Evolutionary conservation across 2,888 invertebrate species (phyloP), one percentile per base, ranked within the genome.

Genomic region (Melanchra persicariae): DNA sequence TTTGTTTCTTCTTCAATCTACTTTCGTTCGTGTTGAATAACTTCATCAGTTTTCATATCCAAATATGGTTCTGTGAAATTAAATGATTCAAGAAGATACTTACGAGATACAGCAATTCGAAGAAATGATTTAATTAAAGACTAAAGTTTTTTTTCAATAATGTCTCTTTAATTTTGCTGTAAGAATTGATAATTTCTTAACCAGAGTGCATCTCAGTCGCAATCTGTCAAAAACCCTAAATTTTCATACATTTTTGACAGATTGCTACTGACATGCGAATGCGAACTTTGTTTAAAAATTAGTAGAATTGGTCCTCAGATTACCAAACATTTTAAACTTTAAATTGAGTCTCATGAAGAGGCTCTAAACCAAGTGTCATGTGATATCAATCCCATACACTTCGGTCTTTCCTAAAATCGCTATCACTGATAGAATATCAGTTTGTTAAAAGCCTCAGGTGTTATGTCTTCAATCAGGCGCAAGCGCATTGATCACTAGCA

Each of bases 401-500:
- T 45, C 19, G 6, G 6, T 19, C 45, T 19, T 45, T 45, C 9
- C 15, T 4, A 40, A 15, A 40, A 40, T 40, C 19, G 19, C 19
- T 45, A 45, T 15, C 40, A 15, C 40, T 40, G 15, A 40, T 15
- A 52, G 5, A 52, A 7, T 54, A 30, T 30, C 30, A 54, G n/a
- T n/a, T n/a, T n/a, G n/a, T 9, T 30, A 19, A 22, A 7, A 17
- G 2, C 12, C 8, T 15, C 1, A 12, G 37, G 37, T 37, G 15
- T n/a, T n/a, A n/a, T n/a, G n/a, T 49, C 30, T 12, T 43, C 52
- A 55, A 63, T 47, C 51, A 65, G 10, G 47, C 61, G 12, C 55
- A 68, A 57, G n/a, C 54, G 22, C 77, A 59, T 66, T 49, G 75
- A 75, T 75, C 30, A 67, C 47, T 43, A 34, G 69, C 61, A 83